phyloP scores from a whole-genome alignment of 1,140 invertebrate species.

The Drosophila subobscura region DNA sequence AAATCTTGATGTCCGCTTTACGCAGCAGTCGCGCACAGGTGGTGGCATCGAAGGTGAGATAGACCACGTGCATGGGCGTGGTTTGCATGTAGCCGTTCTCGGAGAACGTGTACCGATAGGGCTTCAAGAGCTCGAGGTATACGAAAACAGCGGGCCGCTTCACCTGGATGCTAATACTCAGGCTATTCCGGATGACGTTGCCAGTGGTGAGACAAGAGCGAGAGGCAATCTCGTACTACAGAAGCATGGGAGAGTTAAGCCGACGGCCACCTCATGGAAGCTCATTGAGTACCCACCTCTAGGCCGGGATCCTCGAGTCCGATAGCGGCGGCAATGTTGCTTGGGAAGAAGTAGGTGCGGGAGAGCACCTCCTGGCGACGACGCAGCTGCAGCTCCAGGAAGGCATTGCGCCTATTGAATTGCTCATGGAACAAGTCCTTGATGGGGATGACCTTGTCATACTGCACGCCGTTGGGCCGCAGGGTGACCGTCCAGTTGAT shows the following conservation, averaged over 20 bases:
- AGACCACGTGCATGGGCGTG: constrained; percentile 58
- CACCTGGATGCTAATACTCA: constrained; percentile 67
- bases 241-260: neutral
- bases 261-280: too few species aligned
- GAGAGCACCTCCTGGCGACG: constrained; percentile 43
- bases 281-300: constrained; percentile 36
- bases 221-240: constrained; percentile 60
- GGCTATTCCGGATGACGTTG: constrained; percentile 84
- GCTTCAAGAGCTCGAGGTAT: constrained; percentile 76
- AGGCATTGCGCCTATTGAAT: constrained; percentile 58
- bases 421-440: constrained; percentile 42
- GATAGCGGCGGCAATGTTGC: constrained; percentile 47
- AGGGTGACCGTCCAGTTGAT: constrained; percentile 59
- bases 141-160: constrained; percentile 75
- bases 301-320: constrained; percentile 66
- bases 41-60: constrained; percentile 51
- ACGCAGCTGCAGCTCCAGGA: constrained; percentile 65
- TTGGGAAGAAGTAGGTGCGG: constrained; percentile 71
- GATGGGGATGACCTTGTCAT: constrained; percentile 68
- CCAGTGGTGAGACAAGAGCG: constrained; percentile 40
- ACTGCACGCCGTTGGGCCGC: constrained; percentile 73
- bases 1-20: constrained; percentile 61
- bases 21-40: constrained; percentile 56
- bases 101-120: constrained; percentile 70
- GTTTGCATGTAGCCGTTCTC: constrained; percentile 83